These are phyloP conservation scores for Epirrhoe alternata DNA, from an alignment of 2,888 invertebrate species.

Conservation along the genomic window DNA sequence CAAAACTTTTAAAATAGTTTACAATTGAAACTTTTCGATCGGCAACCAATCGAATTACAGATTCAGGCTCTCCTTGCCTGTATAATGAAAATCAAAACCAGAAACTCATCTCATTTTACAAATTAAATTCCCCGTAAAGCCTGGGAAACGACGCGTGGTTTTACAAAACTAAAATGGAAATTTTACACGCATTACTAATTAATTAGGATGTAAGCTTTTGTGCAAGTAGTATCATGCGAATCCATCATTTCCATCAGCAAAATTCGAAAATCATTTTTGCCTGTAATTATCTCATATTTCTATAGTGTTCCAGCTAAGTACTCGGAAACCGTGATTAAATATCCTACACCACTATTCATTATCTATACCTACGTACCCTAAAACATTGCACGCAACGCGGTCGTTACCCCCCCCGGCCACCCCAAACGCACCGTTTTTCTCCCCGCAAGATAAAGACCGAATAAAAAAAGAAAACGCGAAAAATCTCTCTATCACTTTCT, in stretches of 20 bases:
- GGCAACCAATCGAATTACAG: conserved; percentile 2
- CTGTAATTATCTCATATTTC: conserved; percentile 76
- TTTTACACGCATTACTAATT: conserved; percentile 45
- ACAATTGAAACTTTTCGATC: background rate
- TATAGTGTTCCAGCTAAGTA: conserved; percentile 69
- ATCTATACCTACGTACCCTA: conserved; percentile 72
- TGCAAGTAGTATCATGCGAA: conserved; percentile 40
- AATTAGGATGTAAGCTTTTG: conserved; percentile 46
- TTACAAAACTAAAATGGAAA: conserved; percentile 45
- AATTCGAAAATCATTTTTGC: conserved; percentile 75
- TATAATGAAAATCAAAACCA: conserved; percentile 16
- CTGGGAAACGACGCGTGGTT: conserved; percentile 15
- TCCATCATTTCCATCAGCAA: conserved; percentile 63
- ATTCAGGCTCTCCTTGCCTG: background rate
- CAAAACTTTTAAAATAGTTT: too few species aligned
- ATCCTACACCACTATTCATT: conserved; percentile 82
- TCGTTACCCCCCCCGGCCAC: conserved; percentile 57
- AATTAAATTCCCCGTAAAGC: conserved; percentile 26
- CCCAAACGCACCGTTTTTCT: conserved; percentile 80
- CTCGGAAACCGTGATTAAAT: conserved; percentile 80
- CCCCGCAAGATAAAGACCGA: conserved; percentile 83
- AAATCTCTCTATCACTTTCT: conserved; percentile 76
- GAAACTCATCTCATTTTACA: conserved; percentile 27
- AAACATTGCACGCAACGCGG: conserved; percentile 80
- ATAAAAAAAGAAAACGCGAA: conserved; percentile 84